phyloP scores from a whole-genome alignment of 2,888 invertebrate species.

The Ceriagrion tenellum region DNA sequence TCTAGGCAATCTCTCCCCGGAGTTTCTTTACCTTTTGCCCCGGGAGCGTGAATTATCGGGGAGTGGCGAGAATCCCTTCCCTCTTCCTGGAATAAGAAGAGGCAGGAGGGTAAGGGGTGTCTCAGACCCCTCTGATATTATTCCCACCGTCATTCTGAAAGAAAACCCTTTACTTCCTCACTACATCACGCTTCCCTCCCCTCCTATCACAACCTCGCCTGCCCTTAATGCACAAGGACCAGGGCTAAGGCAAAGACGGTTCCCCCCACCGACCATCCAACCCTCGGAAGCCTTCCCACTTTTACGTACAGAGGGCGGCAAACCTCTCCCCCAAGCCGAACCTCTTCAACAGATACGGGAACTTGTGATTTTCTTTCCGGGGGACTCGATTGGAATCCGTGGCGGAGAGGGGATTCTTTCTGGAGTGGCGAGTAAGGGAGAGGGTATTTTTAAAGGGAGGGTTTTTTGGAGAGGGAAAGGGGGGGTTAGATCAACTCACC shows the following conservation, averaged over 20 bases:
- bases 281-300: background rate
- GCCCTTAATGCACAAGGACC: no score
- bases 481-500: background rate
- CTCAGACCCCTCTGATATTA: no score
- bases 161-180: no score
- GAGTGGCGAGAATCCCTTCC: no score
- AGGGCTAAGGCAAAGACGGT: background rate
- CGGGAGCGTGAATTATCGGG: slow-evolving; percentile 7
- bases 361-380: slow-evolving; percentile 1
- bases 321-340: background rate
- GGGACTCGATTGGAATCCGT: background rate
- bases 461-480: no score
- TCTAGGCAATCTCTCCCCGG: background rate
- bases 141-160: no score
- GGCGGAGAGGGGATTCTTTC: background rate
- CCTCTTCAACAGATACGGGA: background rate
- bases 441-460: background rate
- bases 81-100: no score
- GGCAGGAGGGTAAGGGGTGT: no score
- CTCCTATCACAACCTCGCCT: no score
- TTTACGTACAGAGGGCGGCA: background rate
- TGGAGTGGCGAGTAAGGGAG: background rate
- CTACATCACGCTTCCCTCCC: no score
- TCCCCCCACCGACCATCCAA: background rate
- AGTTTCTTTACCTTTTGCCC: background rate